Evolutionary conservation across 1,140 invertebrate genomes (phyloP).

Genomic region (Piezodorus guildinii): DNA sequence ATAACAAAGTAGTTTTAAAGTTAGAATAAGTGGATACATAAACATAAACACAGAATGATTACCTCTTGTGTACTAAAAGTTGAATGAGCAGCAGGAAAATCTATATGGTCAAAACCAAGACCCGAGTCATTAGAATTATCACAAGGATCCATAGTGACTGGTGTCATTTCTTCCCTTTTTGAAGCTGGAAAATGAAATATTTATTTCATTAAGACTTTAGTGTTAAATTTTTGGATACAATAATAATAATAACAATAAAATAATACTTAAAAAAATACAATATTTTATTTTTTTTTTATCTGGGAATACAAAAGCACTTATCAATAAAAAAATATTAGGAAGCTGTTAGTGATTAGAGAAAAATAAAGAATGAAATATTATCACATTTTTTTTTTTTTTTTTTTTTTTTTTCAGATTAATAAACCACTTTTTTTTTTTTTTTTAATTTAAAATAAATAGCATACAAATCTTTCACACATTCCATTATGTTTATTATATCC

Average conservation of each 20-base stretch:
- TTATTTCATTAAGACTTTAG: not conserved
- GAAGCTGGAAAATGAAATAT: conserved; percentile 7
- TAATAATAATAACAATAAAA: not conserved
- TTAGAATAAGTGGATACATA: too few species aligned
- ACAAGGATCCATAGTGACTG: conserved; percentile 35
- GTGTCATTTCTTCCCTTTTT: conserved; percentile 16
- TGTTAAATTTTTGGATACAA: not conserved
- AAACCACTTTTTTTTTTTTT: too few species aligned
- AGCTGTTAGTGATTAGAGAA: not conserved
- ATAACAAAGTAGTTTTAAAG: too few species aligned
- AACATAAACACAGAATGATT: not conserved
- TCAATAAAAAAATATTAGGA: not conserved
- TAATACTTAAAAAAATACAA: not conserved
- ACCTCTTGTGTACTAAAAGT: not conserved
- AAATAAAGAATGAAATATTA: not conserved
- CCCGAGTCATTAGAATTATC: conserved; percentile 78
- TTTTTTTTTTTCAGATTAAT: too few species aligned
- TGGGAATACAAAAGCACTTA: not conserved
- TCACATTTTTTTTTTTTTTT: not conserved
- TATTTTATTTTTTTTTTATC: not conserved
- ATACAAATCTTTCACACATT: too few species aligned
- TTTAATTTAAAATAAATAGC: too few species aligned
- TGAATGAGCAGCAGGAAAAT: conserved; percentile 21
- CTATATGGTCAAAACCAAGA: conserved; percentile 56
- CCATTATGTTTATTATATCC: too few species aligned